Evolutionary conservation across 1,140 invertebrate genomes (phyloP).

Genomic region (Drosophila jambulina): DNA sequence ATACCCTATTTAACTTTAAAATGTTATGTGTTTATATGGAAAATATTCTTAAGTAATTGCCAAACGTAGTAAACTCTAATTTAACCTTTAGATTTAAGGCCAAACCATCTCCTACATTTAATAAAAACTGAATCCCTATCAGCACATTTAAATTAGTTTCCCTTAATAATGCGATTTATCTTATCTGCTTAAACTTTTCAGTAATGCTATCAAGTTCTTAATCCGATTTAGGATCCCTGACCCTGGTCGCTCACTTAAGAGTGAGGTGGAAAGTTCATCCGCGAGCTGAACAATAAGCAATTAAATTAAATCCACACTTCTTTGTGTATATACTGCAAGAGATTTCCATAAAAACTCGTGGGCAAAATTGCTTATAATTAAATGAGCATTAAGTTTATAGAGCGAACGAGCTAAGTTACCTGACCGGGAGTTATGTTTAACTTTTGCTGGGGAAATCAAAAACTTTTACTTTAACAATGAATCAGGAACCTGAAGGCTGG

Average conservation of each 20-base stretch:
- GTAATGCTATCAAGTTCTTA: conserved; percentile 42
- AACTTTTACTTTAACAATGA: conserved; percentile 33
- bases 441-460: conserved; percentile 48
- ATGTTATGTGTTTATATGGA: background rate
- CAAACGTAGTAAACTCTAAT: too few relatives aligned
- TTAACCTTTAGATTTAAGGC: background rate
- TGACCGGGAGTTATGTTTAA: conserved; percentile 53
- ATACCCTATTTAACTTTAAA: background rate
- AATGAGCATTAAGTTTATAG: conserved; percentile 62
- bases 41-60: background rate
- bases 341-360: conserved; percentile 14
- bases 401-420: conserved; percentile 50
- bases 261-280: conserved; percentile 11
- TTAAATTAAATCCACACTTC: conserved; percentile 62
- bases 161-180: conserved; percentile 8
- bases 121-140: background rate
- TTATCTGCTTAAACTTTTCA: conserved; percentile 17
- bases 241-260: conserved; percentile 3
- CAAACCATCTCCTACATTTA: background rate
- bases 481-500: background rate
- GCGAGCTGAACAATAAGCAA: conserved; percentile 54
- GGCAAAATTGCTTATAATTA: conserved; percentile 55
- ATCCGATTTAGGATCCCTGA: conserved; percentile 39
- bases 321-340: conserved; percentile 15
- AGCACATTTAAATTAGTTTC: background rate